Percentiles rank a stretch among this genome's conserved stretches.
Conservation (phyloP, 2,113 vertebrate genomes). For the Porphyrio hochstetteri region DNA sequence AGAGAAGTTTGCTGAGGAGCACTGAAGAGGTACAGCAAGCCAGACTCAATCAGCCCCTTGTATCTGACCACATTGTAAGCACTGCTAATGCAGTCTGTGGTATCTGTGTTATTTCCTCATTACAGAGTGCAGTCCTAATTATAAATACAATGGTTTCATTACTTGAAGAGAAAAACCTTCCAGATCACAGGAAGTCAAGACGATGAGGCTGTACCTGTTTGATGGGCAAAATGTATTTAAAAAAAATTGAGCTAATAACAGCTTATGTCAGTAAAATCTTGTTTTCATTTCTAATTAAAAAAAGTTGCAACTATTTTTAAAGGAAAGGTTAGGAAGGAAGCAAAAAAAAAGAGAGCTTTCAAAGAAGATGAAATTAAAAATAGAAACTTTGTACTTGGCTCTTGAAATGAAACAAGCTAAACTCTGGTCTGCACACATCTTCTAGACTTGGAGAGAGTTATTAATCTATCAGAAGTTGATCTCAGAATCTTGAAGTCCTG, state of each 20-base stretch:
- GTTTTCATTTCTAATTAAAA: not conserved
- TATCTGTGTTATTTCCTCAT: not conserved
- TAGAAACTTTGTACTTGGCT: not conserved
- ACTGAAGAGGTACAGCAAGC: not conserved
- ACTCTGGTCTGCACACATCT: not conserved
- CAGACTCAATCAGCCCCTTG: slow-evolving; percentile 12
- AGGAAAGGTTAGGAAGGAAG: not conserved
- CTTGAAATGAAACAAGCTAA: not conserved
- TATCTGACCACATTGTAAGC: not conserved
- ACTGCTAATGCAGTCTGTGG: not conserved
- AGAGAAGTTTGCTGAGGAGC: not conserved
- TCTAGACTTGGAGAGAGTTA: not conserved
- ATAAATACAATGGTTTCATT: not conserved
- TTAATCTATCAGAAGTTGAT: not conserved
- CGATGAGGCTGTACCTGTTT: not conserved
- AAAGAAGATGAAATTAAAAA: not conserved
- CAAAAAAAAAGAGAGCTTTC: not conserved
- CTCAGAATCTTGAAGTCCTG: not conserved
- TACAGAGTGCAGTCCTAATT: not conserved
- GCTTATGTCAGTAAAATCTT: not conserved
- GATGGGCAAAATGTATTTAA: not conserved
- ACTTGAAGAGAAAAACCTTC: not conserved
- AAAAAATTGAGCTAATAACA: not conserved
- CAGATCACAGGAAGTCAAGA: not conserved
- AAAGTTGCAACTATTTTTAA: not conserved